These are phyloP conservation scores for Oligia fasciuncula DNA, from an alignment of 2,888 invertebrate species.

Conservation along the genomic window DNA sequence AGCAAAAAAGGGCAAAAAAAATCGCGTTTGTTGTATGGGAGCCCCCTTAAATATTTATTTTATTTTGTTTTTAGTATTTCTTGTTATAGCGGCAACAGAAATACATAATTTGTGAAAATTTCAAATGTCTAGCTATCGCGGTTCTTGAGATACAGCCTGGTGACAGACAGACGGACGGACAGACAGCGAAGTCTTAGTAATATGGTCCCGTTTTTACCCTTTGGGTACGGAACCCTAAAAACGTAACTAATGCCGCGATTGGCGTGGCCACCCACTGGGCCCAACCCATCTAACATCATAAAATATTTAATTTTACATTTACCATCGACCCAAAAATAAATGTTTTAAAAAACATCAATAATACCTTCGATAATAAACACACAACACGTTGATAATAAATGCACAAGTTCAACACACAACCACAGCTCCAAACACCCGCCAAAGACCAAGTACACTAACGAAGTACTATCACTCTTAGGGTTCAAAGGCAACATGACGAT, in stretches of 20 bases:
- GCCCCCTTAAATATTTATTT: too few relatives aligned
- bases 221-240: too few relatives aligned
- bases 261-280: not conserved
- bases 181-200: too few relatives aligned
- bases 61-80: too few relatives aligned
- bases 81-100: too few relatives aligned
- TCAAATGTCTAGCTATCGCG: too few relatives aligned
- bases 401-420: slow-evolving; percentile 3
- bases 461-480: slow-evolving; percentile 2
- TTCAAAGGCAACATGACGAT: slow-evolving; percentile 31
- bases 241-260: not conserved
- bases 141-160: too few relatives aligned
- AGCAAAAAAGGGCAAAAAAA: too few relatives aligned
- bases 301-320: not conserved
- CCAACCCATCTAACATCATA: not conserved
- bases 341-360: not conserved
- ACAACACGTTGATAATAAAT: not conserved
- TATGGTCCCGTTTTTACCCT: too few relatives aligned
- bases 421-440: not conserved
- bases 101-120: too few relatives aligned
- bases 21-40: too few relatives aligned
- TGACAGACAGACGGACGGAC: too few relatives aligned
- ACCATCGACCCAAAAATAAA: not conserved
- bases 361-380: not conserved
- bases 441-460: not conserved